Evolutionary conservation across 2,888 invertebrate genomes (phyloP).

Genomic region (Hipparchia semele): DNA sequence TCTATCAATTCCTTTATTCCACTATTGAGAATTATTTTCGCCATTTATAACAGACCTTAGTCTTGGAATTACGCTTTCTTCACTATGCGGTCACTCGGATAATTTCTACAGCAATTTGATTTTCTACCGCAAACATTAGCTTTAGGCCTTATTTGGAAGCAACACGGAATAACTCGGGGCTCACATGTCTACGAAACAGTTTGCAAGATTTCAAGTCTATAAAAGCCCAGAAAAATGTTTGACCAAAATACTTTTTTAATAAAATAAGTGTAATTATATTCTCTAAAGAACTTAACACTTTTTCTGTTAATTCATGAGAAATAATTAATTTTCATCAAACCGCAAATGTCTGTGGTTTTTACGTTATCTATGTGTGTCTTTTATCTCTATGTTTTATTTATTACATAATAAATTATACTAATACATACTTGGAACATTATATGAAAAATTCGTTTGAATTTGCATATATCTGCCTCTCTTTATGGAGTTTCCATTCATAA

Average conservation of each 20-base stretch:
- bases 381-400: neutral
- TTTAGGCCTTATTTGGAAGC: neutral
- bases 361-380: neutral
- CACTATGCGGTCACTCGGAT: slow-evolving; percentile 4
- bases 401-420: neutral
- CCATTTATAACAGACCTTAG: neutral
- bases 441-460: neutral
- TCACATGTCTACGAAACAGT: neutral
- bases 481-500: slow-evolving; percentile 2
- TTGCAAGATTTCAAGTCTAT: neutral
- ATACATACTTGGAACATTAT: neutral
- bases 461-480: neutral
- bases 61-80: slow-evolving; percentile 7
- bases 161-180: neutral
- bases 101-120: neutral
- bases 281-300: no score
- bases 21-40: slow-evolving; percentile 11
- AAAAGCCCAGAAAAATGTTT: neutral
- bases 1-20: slow-evolving; percentile 1
- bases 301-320: neutral
- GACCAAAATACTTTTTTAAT: neutral
- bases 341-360: neutral
- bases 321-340: neutral
- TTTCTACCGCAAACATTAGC: slow-evolving; percentile 2
- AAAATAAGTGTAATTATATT: no score